phyloP scores from a whole-genome alignment of 2,797 vertebrate genomes.

The Zenarchopterus dispar region DNA sequence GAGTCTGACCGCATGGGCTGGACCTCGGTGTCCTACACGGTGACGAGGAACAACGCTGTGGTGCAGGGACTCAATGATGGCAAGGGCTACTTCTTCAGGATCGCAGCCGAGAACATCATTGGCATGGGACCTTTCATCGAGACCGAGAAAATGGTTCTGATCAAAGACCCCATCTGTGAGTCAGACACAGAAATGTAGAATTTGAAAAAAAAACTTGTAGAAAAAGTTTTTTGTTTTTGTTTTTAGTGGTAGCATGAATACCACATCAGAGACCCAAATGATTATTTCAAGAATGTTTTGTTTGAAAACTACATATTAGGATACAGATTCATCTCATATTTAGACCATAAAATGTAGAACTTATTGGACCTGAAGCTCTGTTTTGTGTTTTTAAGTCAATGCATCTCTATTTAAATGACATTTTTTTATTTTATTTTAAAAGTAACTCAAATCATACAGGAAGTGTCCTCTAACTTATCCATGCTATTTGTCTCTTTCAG shows the following conservation, averaged over 20 bases:
- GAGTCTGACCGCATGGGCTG: conserved; percentile 94
- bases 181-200: not conserved
- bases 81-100: conserved; percentile 96
- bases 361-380: no score
- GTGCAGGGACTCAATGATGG: conserved; percentile 92
- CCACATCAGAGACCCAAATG: no score
- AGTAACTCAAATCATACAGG: not conserved
- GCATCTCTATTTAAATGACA: no score
- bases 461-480: not conserved
- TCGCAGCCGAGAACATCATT: conserved; percentile 97
- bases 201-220: not conserved
- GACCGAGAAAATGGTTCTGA: conserved; percentile 87
- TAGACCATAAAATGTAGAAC: no score
- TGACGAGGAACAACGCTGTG: conserved; percentile 94
- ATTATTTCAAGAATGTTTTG: no score
- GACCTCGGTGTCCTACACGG: conserved; percentile 95
- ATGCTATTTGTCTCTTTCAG: conserved; percentile 65
- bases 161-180: conserved; percentile 96
- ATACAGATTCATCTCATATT: no score
- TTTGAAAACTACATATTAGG: no score
- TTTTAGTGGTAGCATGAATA: no score
- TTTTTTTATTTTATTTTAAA: no score
- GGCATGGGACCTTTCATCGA: conserved; percentile 96
- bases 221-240: not conserved
- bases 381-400: no score